A percentile compares a stretch with the other conserved stretches of the same genome.
Evolutionary conservation across 2,113 vertebrate genomes (phyloP).

Genomic region (Malurus elegans): DNA sequence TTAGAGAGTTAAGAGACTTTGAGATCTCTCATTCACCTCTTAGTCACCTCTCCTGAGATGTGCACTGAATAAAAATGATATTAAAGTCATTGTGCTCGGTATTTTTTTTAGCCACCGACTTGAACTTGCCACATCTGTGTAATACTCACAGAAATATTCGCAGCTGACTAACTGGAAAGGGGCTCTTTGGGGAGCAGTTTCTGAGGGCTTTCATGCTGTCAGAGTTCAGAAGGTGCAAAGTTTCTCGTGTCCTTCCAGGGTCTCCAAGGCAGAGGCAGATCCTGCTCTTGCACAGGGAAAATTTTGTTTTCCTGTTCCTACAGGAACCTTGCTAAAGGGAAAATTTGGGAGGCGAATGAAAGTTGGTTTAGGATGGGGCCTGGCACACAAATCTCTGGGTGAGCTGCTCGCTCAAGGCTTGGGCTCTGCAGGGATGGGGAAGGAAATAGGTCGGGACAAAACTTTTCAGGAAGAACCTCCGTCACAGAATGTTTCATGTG

Average conservation of each 20-base stretch:
- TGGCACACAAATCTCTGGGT: not conserved
- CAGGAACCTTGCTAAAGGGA: not conserved
- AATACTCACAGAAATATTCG: slow-evolving; percentile 43
- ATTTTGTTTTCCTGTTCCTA: not conserved
- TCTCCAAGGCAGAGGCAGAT: not conserved
- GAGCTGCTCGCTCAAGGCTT: not conserved
- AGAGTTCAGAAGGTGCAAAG: not conserved
- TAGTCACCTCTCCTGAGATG: slow-evolving; percentile 57
- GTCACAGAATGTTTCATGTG: accelerated
- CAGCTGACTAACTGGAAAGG: slow-evolving; percentile 26
- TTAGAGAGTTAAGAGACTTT: slow-evolving; percentile 31
- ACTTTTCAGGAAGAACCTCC: not conserved
- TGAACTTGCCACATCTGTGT: slow-evolving; percentile 15
- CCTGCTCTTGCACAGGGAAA: not conserved
- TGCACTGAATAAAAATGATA: slow-evolving; percentile 35
- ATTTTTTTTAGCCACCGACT: slow-evolving; percentile 59
- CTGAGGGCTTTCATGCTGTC: not conserved
- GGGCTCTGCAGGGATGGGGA: not conserved
- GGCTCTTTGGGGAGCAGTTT: slow-evolving; percentile 42
- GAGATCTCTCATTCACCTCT: slow-evolving; percentile 59
- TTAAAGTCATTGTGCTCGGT: slow-evolving; percentile 43
- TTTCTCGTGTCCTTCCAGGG: not conserved
- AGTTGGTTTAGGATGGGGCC: not conserved
- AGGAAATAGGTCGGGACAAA: not conserved
- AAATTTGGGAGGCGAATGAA: not conserved